Evolutionary conservation across 2,888 invertebrate genomes (phyloP).

Genomic region (Mylabris sibirica): DNA sequence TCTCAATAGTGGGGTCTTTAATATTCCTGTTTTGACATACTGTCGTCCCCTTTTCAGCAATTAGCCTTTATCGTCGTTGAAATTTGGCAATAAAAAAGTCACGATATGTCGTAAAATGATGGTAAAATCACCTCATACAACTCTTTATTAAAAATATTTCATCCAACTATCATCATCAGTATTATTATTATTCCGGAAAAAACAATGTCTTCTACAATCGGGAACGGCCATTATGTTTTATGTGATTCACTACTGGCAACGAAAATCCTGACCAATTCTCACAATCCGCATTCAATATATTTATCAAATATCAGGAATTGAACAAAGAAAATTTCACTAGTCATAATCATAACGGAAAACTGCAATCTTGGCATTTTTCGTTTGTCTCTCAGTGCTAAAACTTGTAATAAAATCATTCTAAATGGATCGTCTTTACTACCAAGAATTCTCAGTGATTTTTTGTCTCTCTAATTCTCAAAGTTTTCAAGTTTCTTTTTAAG

Average conservation of each 20-base stretch:
- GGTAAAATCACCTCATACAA: background rate
- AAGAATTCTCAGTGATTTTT: background rate
- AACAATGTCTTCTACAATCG: constrained; percentile 6
- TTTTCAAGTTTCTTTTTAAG: background rate
- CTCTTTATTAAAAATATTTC: background rate
- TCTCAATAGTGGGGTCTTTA: background rate
- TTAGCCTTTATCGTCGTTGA: constrained; percentile 8
- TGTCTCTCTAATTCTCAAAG: background rate
- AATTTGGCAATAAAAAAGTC: constrained; percentile 5
- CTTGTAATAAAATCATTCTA: background rate
- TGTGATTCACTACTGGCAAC: background rate
- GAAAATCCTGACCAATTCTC: constrained; percentile 2
- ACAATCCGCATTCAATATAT: constrained; percentile 21
- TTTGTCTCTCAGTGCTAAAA: background rate
- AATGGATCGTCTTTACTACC: background rate
- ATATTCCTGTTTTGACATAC: constrained; percentile 5
- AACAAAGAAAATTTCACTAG: constrained; percentile 26
- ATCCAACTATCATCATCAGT: background rate
- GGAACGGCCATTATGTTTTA: background rate
- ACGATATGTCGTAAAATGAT: background rate
- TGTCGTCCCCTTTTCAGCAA: background rate
- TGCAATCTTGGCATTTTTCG: constrained; percentile 28
- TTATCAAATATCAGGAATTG: constrained; percentile 27
- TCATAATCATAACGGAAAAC: constrained; percentile 28
- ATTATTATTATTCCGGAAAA: background rate